Evolutionary conservation across 2,797 vertebrate genomes (phyloP), one percentile per base, ranked within the genome.

Genomic region (Premnoplex brunnescens): DNA sequence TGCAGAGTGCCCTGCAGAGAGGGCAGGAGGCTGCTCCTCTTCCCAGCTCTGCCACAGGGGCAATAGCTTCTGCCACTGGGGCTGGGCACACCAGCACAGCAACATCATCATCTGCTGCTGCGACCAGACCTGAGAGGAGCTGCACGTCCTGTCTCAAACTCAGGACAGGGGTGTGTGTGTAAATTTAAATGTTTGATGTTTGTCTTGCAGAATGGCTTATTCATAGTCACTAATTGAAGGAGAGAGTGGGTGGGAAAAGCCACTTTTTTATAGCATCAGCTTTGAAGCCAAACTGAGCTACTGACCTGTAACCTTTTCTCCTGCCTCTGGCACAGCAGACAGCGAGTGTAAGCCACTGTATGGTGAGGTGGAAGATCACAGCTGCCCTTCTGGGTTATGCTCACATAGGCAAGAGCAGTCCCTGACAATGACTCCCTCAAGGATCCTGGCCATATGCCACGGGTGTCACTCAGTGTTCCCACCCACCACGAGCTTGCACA

Each of bases 361-460:
- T 0, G 0, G n/a, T 15, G n/a, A 46, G 30, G n/a, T 2, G 1
- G 60, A 77, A 55, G 44, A 68, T n/a, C 43, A 74, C 32, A 41
- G 79, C 34, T 81, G 32, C 34, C 21, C 4, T 43, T 89, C 36
- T 51, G 71, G 48, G 23, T 43, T 67, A 13, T 5, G 37, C 8
- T 90, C 67, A 18, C 39, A 23, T 3, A 30, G 20, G 30, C 26
- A 81, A 36, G 43, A 72, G 39, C 21, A 51, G n/a, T 8, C 37
- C 15, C 7, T 28, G 62, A 55, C 6, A 5, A 46, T 23, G 28
- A 30, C 17, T 37, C 81, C 46, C 79, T 49, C 69, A 43, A 14
- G 48, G 30, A 55, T 20, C 18, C 39, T 36, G 44, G 28, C 73
- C 12, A 19, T 24, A 63, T 6, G 12, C n/a, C 55, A 59, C 0